Conservation (phyloP, 1,140 invertebrate species). For the Zaprionus vittiger region DNA sequence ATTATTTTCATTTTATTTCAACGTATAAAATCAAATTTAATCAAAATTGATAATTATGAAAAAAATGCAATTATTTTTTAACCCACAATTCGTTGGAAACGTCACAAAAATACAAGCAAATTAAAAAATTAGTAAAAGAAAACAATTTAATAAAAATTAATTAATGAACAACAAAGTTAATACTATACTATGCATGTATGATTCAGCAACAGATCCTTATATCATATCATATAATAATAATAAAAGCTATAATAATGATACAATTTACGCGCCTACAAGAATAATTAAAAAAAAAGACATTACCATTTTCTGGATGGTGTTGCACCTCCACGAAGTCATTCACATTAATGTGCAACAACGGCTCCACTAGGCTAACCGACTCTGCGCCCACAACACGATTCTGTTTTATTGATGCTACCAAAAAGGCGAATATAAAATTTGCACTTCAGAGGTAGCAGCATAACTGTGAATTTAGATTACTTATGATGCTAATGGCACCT, state of each 20-base stretch:
- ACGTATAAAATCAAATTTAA: neutral
- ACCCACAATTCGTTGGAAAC: neutral
- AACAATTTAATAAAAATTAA: slow-evolving; percentile 31
- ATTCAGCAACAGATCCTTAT: neutral
- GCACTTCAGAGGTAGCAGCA: slow-evolving; percentile 36
- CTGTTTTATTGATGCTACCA: slow-evolving; percentile 25
- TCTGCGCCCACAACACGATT: slow-evolving; percentile 18
- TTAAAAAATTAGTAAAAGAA: slow-evolving; percentile 19
- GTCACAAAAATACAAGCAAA: neutral
- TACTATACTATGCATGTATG: neutral
- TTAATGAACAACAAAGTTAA: slow-evolving; percentile 31
- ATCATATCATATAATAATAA: neutral
- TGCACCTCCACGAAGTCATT: slow-evolving; percentile 12
- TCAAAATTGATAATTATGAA: neutral
- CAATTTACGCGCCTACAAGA: slow-evolving; percentile 28
- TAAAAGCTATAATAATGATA: slow-evolving; percentile 11
- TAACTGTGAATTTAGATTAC: slow-evolving; percentile 64
- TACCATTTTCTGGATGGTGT: neutral
- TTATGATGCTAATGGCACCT: slow-evolving; percentile 50
- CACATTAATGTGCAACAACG: slow-evolving; percentile 37
- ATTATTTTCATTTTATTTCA: neutral
- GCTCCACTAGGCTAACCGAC: slow-evolving; percentile 13
- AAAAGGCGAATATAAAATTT: slow-evolving; percentile 42
- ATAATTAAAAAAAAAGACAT: slow-evolving; percentile 17
- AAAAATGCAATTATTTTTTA: neutral